phyloP scores from a whole-genome alignment of 2,888 invertebrate species.

The Nemapogon koenigi region DNA sequence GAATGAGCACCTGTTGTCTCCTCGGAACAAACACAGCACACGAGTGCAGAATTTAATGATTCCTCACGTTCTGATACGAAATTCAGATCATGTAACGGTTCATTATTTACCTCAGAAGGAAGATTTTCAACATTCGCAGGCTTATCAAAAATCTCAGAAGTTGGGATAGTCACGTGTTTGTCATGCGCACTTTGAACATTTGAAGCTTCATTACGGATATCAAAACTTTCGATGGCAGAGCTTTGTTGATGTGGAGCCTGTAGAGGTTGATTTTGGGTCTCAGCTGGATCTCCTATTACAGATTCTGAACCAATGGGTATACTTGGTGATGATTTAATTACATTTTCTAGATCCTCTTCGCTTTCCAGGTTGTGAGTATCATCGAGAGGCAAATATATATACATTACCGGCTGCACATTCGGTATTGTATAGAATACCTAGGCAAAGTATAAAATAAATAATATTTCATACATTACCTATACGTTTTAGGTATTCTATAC shows the following conservation, averaged over 20 bases:
- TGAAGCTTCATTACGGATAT: no score
- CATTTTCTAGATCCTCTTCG: constrained; percentile 1
- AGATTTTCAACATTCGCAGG: no score
- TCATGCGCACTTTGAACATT: no score
- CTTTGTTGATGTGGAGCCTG: constrained; percentile 3
- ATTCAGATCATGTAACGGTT: no score
- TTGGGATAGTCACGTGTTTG: no score
- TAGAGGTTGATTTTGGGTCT: constrained; percentile 1
- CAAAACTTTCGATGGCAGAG: no score
- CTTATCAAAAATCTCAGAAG: no score
- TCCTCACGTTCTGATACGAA: no score
- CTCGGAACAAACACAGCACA: constrained; percentile 2
- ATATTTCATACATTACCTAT: constrained; percentile 5
- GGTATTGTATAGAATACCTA: constrained; percentile 4
- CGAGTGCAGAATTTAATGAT: not conserved
- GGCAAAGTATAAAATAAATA: constrained; percentile 4
- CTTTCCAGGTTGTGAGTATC: constrained; percentile 6
- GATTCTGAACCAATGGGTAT: constrained; percentile 2
- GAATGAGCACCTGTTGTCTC: constrained; percentile 3
- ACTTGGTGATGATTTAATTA: constrained; percentile 3
- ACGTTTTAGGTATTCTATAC: no score
- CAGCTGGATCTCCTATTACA: constrained; percentile 2
- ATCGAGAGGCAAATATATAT: constrained; percentile 5
- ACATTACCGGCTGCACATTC: constrained; percentile 3
- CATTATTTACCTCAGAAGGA: no score